Base-by-base conservation (phyloP, 2,113 vertebrate species). In the Bettongia penicillata region DNA sequence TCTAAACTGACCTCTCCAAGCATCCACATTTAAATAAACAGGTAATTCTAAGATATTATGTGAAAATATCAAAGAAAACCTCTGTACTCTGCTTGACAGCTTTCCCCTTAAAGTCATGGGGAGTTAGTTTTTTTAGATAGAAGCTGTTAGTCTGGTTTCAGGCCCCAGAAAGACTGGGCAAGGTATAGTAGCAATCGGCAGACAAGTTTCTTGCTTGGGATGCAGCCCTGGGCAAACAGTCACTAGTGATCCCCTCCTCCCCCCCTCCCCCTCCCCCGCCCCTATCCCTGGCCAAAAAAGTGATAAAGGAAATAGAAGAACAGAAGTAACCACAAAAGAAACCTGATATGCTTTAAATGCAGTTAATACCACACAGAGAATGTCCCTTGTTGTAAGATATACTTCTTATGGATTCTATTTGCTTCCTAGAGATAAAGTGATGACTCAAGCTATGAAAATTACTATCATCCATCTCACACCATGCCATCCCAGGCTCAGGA, bases 401-500 rank as follows among this genome's bases (percentile, higher is more conserved):
- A 93, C 94, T 91, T 97, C 19, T n/a, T 93, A 98, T 96, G 97
- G 96, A 96, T 97, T 95, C 91, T 97, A 96, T 98, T 98, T 98
- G 96, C 97, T 98, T 98, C 97, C 95, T 96, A n/a, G 50, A 98
- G 98, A 99, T 97, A 98, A 98, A 99, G 97, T 96, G 97, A 96
- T 96, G 98, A 98, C 98, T 98, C 97, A 97, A 97, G 98, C 98
- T 96, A 98, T 2, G 95, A 98, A 99, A 99, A 99, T 99, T 98
- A 98, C 98, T 93, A 93, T 98, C 98, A 99, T 99, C 98, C 98
- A 99, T 99, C 98, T 99, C 98, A 92, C 95, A 94, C 91, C 95
- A 96, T 95, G 95, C 96, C 97, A 95, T 94, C 95, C 51, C 90
- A 94, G 93, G 92, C 97, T 96, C 94, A 94, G 97, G 93, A 98